Evolutionary conservation across 2,888 invertebrate species (phyloP).

Genomic region (Synanthedon vespiformis): DNA sequence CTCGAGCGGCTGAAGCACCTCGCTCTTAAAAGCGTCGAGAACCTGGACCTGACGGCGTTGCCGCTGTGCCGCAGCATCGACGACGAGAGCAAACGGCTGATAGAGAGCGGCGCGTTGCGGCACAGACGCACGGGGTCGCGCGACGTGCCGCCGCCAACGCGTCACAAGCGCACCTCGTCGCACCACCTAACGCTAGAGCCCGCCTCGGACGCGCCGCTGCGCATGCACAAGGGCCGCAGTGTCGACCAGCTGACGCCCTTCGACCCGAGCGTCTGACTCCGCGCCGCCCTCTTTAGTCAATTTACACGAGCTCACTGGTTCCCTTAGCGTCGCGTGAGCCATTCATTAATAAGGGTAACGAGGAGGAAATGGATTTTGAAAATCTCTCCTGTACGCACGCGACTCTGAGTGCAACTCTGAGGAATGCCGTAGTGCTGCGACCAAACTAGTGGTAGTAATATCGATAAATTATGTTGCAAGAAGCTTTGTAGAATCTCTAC

Average conservation of each 20-base stretch:
- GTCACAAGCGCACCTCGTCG: constrained; percentile 60
- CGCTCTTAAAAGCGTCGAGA: constrained; percentile 60
- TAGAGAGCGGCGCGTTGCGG: constrained; percentile 56
- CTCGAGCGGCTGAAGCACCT: constrained; percentile 58
- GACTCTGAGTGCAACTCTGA: no score
- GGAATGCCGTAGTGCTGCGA: no score
- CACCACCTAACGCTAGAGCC: constrained; percentile 63
- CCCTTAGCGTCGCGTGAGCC: constrained; percentile 6
- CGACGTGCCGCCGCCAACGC: constrained; percentile 47
- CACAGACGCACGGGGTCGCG: constrained; percentile 74
- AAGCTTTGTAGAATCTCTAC: no score
- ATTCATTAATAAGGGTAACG: no score
- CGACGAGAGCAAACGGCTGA: constrained; percentile 60
- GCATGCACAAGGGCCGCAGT: constrained; percentile 54
- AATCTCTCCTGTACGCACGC: no score
- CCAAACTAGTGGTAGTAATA: no score
- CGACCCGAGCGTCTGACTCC: constrained; percentile 28
- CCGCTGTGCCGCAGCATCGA: constrained; percentile 45
- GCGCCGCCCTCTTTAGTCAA: not conserved
- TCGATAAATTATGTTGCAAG: no score
- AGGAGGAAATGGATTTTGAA: no score
- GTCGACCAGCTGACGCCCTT: constrained; percentile 45
- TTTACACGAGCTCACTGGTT: constrained; percentile 9
- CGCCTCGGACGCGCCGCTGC: constrained; percentile 32
- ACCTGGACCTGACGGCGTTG: constrained; percentile 48